These are phyloP conservation scores for Chlorodrepanis virens DNA, from an alignment of 2,113 vertebrate species.

Conservation along the genomic window DNA sequence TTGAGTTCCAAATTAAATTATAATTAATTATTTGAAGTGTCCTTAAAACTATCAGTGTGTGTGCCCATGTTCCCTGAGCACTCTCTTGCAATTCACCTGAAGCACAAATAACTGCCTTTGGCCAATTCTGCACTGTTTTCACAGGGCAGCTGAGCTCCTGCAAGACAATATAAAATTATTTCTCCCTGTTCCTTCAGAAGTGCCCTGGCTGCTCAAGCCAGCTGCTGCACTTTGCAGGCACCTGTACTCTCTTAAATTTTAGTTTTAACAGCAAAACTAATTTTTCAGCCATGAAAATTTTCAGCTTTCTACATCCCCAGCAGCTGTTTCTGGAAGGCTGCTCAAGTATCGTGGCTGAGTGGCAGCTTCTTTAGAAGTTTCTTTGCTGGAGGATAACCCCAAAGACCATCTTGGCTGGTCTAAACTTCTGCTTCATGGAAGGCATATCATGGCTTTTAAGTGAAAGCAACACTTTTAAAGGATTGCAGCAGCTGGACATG, in stretches of 20 bases:
- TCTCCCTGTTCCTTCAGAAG: neutral
- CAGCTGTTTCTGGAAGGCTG: constrained; percentile 49
- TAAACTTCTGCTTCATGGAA: constrained; percentile 27
- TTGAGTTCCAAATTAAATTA: neutral
- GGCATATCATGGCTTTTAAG: neutral
- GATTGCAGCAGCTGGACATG: neutral
- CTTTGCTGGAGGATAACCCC: neutral
- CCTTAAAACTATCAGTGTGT: neutral
- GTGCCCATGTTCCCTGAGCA: fast-evolving
- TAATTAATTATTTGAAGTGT: neutral
- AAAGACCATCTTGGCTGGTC: neutral
- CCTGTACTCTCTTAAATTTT: constrained; percentile 45
- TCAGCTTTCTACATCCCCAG: neutral
- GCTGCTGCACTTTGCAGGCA: constrained; percentile 29
- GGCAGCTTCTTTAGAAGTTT: neutral
- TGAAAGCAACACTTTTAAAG: constrained; percentile 3
- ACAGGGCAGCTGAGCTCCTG: neutral
- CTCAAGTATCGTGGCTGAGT: neutral
- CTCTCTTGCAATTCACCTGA: neutral
- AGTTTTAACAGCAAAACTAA: constrained; percentile 31
- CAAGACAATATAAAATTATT: neutral
- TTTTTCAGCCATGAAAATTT: constrained; percentile 24
- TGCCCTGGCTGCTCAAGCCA: neutral
- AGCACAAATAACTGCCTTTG: neutral
- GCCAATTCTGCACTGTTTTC: neutral